A percentile compares a stretch with the other conserved stretches of the same genome.
phyloP scores from a whole-genome alignment of 2,113 vertebrate genomes.

The Ceratotherium simum region DNA sequence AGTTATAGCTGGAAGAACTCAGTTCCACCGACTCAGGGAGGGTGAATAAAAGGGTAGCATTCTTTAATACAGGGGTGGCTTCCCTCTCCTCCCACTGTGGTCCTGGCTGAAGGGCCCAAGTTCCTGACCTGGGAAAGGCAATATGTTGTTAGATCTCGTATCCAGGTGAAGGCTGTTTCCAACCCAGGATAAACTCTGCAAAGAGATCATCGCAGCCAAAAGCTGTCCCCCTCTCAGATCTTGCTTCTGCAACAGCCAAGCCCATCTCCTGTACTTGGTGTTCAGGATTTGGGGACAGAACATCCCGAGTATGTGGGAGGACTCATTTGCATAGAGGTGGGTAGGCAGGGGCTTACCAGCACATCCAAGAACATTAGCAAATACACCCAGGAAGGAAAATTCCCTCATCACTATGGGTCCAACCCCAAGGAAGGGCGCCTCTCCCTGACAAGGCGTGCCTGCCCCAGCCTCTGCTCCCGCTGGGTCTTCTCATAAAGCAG shows the following conservation, averaged over 20 bases:
- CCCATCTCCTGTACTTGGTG: slow-evolving; percentile 57
- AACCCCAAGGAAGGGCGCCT: neutral
- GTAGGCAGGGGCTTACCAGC: slow-evolving; percentile 83
- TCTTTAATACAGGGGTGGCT: neutral
- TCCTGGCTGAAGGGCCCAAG: neutral
- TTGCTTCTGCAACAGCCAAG: slow-evolving; percentile 66
- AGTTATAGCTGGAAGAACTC: neutral
- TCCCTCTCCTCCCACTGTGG: neutral
- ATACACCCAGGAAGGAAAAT: slow-evolving; percentile 81
- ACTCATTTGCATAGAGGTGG: slow-evolving; percentile 82
- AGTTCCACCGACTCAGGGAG: neutral
- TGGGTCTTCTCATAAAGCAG: neutral
- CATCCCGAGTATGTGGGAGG: slow-evolving; percentile 83
- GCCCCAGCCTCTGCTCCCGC: neutral
- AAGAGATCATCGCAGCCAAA: slow-evolving; percentile 63
- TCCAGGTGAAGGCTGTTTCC: neutral
- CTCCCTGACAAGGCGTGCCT: neutral
- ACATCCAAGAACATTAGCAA: slow-evolving; percentile 81
- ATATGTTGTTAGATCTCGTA: neutral
- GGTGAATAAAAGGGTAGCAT: neutral
- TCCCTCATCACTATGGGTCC: slow-evolving; percentile 73
- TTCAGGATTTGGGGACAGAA: slow-evolving; percentile 81
- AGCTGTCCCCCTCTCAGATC: slow-evolving; percentile 56
- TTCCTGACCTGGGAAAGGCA: neutral
- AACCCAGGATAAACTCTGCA: neutral